Evolutionary conservation across 2,888 invertebrate species (phyloP), one percentile per base, ranked within the genome.

Genomic region (Mallateleia sp.): DNA sequence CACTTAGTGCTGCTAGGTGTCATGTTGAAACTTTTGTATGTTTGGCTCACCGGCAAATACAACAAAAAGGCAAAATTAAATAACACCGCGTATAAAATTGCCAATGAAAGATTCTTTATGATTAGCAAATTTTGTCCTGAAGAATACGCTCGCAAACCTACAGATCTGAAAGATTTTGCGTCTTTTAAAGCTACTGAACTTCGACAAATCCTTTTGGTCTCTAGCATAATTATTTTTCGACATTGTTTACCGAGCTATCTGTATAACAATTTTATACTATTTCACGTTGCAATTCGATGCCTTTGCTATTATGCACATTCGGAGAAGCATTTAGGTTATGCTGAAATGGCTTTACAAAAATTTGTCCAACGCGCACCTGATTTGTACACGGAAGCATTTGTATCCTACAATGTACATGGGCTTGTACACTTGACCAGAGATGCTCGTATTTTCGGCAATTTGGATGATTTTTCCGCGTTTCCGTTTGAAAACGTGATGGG

Each of bases 401-500:
- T 72, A 14, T 81, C 80, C 0, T 81, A 82, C 38, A 82, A 82
- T 24, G 78, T 86, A 1, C 82, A 78, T 47, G 78, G 78, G 3
- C 58, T 86, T 15, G 9, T 82, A 11, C 86, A 86, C 62, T 38
- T 86, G 9, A 74, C 67, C 1, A 62, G 79, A 14, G 79, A 87
- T 50, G 87, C 71, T 15, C 77, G 67, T 24, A 20, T 34, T 2
- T 78, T 82, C 18, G 82, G 87, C 11, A 69, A 50, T 22, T 45
- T 83, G 0, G 87, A 87, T 52, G 2, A 18, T 7, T 79, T 79
- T 42, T 82, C 78, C 18, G 78, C 79, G 0, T 87, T 82, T 54
- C 78, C 72, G 7, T 87, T 25, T 34, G 87, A 87, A 56, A 87
- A 87, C 32, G 64, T 32, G 34, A 87, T 83, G 87, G 74, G 77